phyloP scores from a whole-genome alignment of 2,113 vertebrate species.

The Zapornia atra region DNA sequence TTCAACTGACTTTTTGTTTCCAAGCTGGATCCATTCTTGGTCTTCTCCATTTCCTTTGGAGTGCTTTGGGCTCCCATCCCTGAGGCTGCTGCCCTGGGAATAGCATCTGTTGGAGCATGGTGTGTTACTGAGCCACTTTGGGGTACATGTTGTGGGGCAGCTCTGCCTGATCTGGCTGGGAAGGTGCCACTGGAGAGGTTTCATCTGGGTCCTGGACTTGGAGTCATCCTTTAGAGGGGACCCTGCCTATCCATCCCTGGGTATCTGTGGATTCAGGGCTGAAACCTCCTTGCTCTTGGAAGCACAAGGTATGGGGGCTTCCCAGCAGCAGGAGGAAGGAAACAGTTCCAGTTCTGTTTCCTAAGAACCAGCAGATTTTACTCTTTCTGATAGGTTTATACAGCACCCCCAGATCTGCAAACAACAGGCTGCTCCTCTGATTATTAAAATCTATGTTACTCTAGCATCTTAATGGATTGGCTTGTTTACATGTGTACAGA shows the following conservation, averaged over 20 bases:
- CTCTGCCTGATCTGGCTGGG: not conserved
- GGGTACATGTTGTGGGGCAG: not conserved
- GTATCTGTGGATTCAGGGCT: not conserved
- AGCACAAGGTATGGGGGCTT: not conserved
- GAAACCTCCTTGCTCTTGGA: not conserved
- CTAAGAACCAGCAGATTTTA: not conserved
- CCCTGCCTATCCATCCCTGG: accelerated
- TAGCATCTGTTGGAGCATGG: accelerated
- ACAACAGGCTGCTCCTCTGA: not conserved
- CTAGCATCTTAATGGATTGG: slow-evolving; percentile 4
- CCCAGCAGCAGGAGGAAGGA: not conserved
- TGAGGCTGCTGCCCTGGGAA: not conserved
- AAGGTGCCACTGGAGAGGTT: not conserved
- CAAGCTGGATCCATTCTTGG: not conserved
- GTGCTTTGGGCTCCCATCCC: accelerated
- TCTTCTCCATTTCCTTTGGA: not conserved
- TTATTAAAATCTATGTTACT: not conserved
- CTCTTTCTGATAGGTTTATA: not conserved
- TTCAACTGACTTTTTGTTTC: accelerated
- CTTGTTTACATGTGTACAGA: not conserved
- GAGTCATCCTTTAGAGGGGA: not conserved
- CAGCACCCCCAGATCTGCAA: not conserved
- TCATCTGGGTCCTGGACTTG: not conserved
- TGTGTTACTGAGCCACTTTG: accelerated
- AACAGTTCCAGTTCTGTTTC: not conserved